phyloP scores from a whole-genome alignment of 2,113 vertebrate genomes.

The Engystomops pustulosus region DNA sequence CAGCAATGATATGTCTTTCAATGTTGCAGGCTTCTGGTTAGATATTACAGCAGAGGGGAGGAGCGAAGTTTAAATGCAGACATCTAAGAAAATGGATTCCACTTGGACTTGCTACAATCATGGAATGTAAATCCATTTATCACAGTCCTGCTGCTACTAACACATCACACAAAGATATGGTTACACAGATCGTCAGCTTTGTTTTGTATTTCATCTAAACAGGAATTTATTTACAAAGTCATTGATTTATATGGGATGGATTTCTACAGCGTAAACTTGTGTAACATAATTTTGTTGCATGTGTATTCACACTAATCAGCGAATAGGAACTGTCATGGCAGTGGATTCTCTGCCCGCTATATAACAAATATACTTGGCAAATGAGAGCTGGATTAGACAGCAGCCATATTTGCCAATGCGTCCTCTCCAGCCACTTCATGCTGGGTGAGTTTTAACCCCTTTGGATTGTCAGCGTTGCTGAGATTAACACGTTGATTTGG shows the following conservation, averaged over 20 bases:
- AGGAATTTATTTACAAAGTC: neutral
- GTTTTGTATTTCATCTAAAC: too few relatives aligned
- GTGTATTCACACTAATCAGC: neutral
- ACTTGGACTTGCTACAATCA: too few relatives aligned
- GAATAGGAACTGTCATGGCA: too few relatives aligned
- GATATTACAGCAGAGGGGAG: too few relatives aligned
- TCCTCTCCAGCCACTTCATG: neutral
- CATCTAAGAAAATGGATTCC: too few relatives aligned
- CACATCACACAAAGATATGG: too few relatives aligned
- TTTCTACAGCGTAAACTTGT: neutral
- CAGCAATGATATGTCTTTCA: too few relatives aligned
- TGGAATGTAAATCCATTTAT: too few relatives aligned
- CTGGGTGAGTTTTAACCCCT: slow-evolving; percentile 14
- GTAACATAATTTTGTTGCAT: neutral
- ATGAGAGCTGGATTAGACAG: neutral
- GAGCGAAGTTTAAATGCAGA: too few relatives aligned
- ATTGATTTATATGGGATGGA: neutral
- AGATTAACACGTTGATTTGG: slow-evolving; percentile 45
- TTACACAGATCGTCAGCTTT: too few relatives aligned
- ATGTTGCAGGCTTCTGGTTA: too few relatives aligned
- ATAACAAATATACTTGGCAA: neutral
- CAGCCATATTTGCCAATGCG: slow-evolving; percentile 16
- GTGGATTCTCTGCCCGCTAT: neutral
- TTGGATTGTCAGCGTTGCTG: slow-evolving; percentile 38
- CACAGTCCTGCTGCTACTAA: too few relatives aligned